Evolutionary conservation across 2,797 vertebrate species (phyloP).

Genomic region (Cossypha caffra): DNA sequence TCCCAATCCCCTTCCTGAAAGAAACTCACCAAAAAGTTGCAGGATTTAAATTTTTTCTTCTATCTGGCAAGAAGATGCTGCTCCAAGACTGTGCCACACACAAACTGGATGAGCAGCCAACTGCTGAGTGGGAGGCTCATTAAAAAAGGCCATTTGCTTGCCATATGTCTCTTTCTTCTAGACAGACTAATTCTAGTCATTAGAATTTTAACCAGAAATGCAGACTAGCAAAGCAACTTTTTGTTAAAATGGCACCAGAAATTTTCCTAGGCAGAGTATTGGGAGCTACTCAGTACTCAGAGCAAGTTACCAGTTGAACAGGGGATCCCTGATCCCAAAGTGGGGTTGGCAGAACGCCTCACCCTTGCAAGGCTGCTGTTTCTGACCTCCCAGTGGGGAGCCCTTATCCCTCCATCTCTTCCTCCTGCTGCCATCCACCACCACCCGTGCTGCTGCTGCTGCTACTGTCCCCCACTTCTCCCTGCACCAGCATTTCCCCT

Average conservation of each 20-base stretch:
- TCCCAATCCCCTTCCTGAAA: not conserved
- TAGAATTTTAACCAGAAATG: conserved; percentile 41
- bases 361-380: not conserved
- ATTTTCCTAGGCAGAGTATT: not conserved
- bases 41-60: not conserved
- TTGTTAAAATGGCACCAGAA: conserved; percentile 26
- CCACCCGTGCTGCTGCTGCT: not conserved
- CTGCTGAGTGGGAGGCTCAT: conserved; percentile 62
- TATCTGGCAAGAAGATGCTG: conserved; percentile 25
- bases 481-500: not conserved
- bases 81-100: conserved; percentile 42
- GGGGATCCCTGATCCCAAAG: not conserved
- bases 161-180: conserved; percentile 66
- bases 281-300: not conserved
- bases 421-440: not conserved
- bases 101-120: conserved; percentile 66
- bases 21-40: conserved; percentile 3
- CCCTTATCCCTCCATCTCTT: not conserved
- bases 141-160: conserved; percentile 61
- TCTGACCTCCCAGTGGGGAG: not conserved
- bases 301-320: not conserved
- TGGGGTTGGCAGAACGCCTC: fast-evolving
- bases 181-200: conserved; percentile 43
- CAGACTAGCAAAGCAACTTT: not conserved
- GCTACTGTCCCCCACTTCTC: not conserved